These are phyloP conservation scores for Nephrocerus scutellatus DNA, from an alignment of 2,888 invertebrate species.

Conservation along the genomic window DNA sequence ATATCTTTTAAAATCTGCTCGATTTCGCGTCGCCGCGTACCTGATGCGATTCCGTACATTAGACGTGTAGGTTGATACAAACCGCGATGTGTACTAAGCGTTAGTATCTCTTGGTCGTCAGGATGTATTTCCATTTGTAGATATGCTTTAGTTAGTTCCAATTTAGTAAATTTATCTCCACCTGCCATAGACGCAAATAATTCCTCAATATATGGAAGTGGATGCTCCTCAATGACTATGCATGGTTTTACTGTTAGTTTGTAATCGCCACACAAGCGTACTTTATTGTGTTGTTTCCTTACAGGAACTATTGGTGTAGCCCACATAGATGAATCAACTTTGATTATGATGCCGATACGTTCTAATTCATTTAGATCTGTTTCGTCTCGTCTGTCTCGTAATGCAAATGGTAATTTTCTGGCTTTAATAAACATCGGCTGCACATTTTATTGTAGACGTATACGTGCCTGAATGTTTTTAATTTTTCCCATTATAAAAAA, in stretches of 20 bases:
- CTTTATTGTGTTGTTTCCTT: constrained; percentile 23
- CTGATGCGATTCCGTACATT: constrained; percentile 33
- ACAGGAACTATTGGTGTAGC: constrained; percentile 33
- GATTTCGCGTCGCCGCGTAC: constrained; percentile 31
- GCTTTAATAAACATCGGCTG: constrained; percentile 22
- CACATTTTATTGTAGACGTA: constrained; percentile 18
- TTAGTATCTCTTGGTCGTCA: constrained; percentile 27
- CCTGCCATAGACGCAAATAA: constrained; percentile 23
- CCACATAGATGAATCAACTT: constrained; percentile 26
- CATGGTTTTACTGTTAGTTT: constrained; percentile 26
- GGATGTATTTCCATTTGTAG: constrained; percentile 33
- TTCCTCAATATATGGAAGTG: constrained; percentile 26
- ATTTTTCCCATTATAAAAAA: constrained; percentile 10
- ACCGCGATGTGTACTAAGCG: constrained; percentile 35
- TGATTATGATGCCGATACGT: constrained; percentile 8
- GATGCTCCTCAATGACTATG: constrained; percentile 25
- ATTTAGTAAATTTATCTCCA: constrained; percentile 24
- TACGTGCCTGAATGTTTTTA: constrained; percentile 11
- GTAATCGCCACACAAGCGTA: constrained; percentile 25
- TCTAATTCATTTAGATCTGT: constrained; percentile 20
- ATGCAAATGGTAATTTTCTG: constrained; percentile 11
- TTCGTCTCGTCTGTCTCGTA: constrained; percentile 7
- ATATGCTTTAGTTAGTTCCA: constrained; percentile 33
- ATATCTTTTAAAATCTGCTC: constrained; percentile 26
- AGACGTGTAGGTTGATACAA: constrained; percentile 30